These are phyloP conservation scores for Anguilla japonica DNA, from an alignment of 2,113 vertebrate species.

Conservation along the genomic window DNA sequence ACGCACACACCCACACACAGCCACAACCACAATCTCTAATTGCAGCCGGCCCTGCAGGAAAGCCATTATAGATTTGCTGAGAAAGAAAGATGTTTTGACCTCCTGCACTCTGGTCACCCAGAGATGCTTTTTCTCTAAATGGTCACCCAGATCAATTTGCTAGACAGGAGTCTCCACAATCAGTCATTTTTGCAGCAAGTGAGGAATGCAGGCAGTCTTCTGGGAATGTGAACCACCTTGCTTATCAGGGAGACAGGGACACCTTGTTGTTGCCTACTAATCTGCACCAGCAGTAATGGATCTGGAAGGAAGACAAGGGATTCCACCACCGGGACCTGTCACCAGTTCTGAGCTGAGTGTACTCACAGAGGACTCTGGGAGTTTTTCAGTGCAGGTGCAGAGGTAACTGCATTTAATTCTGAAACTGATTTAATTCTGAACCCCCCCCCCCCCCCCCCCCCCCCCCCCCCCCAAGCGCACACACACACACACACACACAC, in stretches of 20 bases:
- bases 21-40: background rate
- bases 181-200: background rate
- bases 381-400: too few relatives aligned
- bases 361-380: too few relatives aligned
- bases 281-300: background rate
- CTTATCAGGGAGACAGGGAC: background rate
- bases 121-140: background rate
- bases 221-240: background rate
- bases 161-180: background rate
- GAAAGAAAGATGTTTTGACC: background rate
- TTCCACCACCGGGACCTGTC: background rate
- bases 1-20: too few relatives aligned
- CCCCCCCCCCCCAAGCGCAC: too few relatives aligned
- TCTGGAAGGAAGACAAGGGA: background rate
- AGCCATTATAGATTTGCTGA: background rate
- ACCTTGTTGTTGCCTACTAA: background rate
- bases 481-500: too few relatives aligned
- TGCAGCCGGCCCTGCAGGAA: background rate
- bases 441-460: too few relatives aligned
- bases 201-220: background rate
- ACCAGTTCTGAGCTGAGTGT: background rate
- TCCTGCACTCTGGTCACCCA: background rate
- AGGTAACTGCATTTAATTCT: too few relatives aligned
- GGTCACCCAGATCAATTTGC: constrained; percentile 5
- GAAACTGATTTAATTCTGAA: too few relatives aligned